These are phyloP conservation scores for Halcyon chelicuti DNA, from an alignment of 2,797 vertebrate species.

Conservation along the genomic window DNA sequence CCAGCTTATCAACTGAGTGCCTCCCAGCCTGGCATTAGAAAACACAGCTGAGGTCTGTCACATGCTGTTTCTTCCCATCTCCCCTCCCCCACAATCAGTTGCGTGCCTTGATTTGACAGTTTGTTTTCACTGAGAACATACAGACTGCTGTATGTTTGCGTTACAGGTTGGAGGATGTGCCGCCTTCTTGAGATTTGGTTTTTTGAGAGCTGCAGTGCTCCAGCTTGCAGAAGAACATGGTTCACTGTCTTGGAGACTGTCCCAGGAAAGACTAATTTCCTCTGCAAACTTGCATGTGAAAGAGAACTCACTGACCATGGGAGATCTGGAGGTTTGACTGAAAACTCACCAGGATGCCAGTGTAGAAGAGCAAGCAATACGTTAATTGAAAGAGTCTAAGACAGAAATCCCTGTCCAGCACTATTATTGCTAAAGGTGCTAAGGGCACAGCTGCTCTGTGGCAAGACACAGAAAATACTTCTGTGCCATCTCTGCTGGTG, in stretches of 20 bases:
- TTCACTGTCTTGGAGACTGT: not conserved
- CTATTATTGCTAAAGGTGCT: not conserved
- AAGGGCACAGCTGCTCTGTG: not conserved
- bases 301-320: not conserved
- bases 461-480: not conserved
- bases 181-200: not conserved
- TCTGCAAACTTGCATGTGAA: not conserved
- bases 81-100: no score
- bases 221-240: not conserved
- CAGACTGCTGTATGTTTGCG: not conserved
- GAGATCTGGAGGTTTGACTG: not conserved
- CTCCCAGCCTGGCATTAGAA: not conserved
- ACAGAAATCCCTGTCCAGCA: not conserved
- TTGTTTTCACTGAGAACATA: not conserved
- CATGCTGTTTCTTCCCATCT: not conserved
- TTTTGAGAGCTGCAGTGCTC: not conserved
- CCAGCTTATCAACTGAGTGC: not conserved
- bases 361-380: not conserved
- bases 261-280: not conserved
- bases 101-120: not conserved
- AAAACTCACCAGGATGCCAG: not conserved
- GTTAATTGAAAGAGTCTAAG: not conserved
- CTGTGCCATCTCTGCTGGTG: not conserved
- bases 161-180: not conserved
- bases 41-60: not conserved